Percentiles rank a stretch among this genome's conserved stretches.
Evolutionary conservation across 2,888 invertebrate species (phyloP).

Genomic region (Oxystoma pomonae): DNA sequence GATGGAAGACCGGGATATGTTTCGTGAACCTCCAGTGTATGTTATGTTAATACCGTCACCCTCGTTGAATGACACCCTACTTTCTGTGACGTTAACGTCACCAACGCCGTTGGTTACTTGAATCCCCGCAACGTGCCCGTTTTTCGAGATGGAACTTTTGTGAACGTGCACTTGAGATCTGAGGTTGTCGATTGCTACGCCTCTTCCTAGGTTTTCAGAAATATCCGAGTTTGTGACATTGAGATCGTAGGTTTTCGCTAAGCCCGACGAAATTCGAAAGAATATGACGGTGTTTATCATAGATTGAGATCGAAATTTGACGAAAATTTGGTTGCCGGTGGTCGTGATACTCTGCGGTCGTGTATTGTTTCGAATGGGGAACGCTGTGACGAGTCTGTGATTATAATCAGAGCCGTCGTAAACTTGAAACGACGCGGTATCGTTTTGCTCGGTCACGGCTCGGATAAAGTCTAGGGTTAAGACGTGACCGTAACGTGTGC

Average conservation of each 20-base stretch:
- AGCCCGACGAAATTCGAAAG: slow-evolving; percentile 72
- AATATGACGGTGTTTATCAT: slow-evolving; percentile 72
- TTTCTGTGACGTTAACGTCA: slow-evolving; percentile 89
- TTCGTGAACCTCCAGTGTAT: slow-evolving; percentile 89
- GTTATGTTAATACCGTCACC: slow-evolving; percentile 96
- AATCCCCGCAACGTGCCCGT: slow-evolving; percentile 86
- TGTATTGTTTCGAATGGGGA: slow-evolving; percentile 78
- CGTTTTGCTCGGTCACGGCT: slow-evolving; percentile 70
- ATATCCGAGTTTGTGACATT: slow-evolving; percentile 82
- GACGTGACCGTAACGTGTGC: slow-evolving; percentile 71
- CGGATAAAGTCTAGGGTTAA: slow-evolving; percentile 83
- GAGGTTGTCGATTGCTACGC: slow-evolving; percentile 89
- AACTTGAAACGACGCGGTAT: slow-evolving; percentile 70
- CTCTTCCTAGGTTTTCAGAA: slow-evolving; percentile 88
- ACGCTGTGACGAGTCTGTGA: slow-evolving; percentile 66
- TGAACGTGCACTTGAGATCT: slow-evolving; percentile 86
- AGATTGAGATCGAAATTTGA: slow-evolving; percentile 73
- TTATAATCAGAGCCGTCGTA: slow-evolving; percentile 72
- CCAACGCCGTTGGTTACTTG: slow-evolving; percentile 89
- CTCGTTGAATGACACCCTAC: slow-evolving; percentile 83
- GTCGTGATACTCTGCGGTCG: slow-evolving; percentile 86
- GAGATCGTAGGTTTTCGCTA: slow-evolving; percentile 77
- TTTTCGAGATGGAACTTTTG: slow-evolving; percentile 76
- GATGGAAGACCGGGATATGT: slow-evolving; percentile 81
- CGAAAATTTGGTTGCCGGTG: slow-evolving; percentile 71